Percentiles rank a stretch among this genome's conserved stretches.
Conservation (phyloP, 2,797 vertebrate species). For the Mallotus villosus region DNA sequence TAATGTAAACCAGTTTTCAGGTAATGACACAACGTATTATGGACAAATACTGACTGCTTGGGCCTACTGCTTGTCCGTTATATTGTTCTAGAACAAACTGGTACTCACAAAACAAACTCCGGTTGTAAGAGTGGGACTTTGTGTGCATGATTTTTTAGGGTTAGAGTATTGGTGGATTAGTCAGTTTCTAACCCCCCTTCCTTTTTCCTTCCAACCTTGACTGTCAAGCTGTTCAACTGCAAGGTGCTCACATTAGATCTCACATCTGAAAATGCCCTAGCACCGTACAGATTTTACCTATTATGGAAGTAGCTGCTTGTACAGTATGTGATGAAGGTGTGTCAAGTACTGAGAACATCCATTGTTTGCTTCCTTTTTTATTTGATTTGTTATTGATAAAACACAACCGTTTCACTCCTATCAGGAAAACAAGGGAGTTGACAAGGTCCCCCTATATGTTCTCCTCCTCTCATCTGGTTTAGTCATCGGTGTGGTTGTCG, state of each 20-base stretch:
- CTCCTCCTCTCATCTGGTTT: not conserved
- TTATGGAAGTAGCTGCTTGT: no score
- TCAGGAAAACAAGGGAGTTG: no score
- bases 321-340: no score
- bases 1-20: no score
- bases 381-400: no score
- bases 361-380: no score
- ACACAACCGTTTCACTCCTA: no score
- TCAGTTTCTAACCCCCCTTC: not conserved
- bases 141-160: not conserved
- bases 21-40: no score
- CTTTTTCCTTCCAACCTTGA: conserved; percentile 3
- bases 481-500: not conserved
- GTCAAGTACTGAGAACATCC: no score
- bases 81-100: conserved; percentile 37
- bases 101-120: conserved; percentile 19
- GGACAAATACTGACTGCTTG: not conserved
- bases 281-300: not conserved
- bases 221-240: not conserved
- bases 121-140: not conserved
- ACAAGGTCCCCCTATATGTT: not conserved
- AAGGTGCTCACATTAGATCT: not conserved
- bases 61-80: not conserved
- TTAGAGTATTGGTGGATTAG: not conserved
- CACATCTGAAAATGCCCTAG: not conserved